Percentiles rank a stretch among this genome's conserved stretches.
Evolutionary conservation across 2,113 vertebrate genomes (phyloP).

Genomic region (Centropus unirufus): DNA sequence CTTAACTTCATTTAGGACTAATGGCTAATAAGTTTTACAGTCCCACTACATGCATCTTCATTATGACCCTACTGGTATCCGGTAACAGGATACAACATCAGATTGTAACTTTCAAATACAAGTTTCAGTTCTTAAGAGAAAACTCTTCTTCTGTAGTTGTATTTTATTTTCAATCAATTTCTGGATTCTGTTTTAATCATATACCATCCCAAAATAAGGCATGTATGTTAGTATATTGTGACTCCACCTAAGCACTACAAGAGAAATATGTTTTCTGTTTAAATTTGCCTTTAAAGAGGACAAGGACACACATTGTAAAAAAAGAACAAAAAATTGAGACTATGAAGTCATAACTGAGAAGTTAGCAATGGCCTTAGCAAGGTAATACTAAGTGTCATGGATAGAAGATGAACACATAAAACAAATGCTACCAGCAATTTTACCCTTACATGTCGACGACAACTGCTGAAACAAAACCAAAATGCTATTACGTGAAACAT

Average conservation of each 20-base stretch:
- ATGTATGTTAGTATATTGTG: background rate
- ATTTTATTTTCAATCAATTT: background rate
- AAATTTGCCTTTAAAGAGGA: background rate
- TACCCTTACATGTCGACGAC: background rate
- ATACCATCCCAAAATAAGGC: background rate
- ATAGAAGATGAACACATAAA: background rate
- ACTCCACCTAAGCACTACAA: background rate
- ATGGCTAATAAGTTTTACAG: background rate
- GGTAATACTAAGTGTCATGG: background rate
- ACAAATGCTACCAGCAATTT: background rate
- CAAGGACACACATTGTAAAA: background rate
- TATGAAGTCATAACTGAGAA: background rate
- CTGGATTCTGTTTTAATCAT: background rate
- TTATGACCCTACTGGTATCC: background rate
- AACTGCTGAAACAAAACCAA: background rate
- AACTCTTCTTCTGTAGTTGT: background rate
- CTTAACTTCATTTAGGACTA: background rate
- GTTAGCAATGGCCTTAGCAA: background rate
- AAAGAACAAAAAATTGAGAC: background rate
- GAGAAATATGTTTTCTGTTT: background rate
- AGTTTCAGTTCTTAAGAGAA: background rate
- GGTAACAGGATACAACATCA: accelerated
- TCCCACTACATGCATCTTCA: background rate
- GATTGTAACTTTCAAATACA: background rate
- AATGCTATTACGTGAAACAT: background rate